Base-by-base conservation (phyloP, 2,888 invertebrate species). In the Andrena camellia region DNA sequence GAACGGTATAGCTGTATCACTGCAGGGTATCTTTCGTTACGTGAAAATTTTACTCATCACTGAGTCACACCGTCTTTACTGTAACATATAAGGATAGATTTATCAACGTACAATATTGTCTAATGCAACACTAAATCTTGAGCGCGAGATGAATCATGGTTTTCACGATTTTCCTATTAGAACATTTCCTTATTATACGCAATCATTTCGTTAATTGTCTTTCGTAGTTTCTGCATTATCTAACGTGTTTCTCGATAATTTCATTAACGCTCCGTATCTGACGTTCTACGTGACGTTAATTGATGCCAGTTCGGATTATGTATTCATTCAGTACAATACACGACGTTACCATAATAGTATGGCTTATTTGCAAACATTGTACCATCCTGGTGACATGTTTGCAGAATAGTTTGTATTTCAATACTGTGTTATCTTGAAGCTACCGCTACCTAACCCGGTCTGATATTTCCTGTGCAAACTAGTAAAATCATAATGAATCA, bases 391-490 rank as follows among this genome's bases (percentile, higher is more conserved):
- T 42, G 72, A 66, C 20, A 86, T 82, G 80, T 87, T 82, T 87
- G 79, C 29, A 29, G 78, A 79, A 75, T 48, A 81, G 83, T 75
- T 76, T 76, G 72, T 81, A 85, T 54, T 77, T 74, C 50, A 35
- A 75, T 77, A 42, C 35, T 54, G 3, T 72, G 70, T 81, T 88
- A 79, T 86, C 84, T 86, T 75, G 8, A 33, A 75, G 62, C 70
- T 63, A 31, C 50, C 71, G 23, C 26, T 79, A 84, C 84, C 81
- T 79, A 69, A 79, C 64, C 75, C 42, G 33, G 77, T 71, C 87
- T 68, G 76, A 79, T 87, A 83, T 86, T 84, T 85, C 86, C 80
- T 87, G 83, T 82, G 68, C 68, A 60, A 87, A 82, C 78, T 66
- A 69, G 81, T 77, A 76, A 81, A 81, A 71, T 76, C 57, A 64